Percentiles rank a stretch among this genome's conserved stretches.
Conservation (phyloP, 2,888 invertebrate genomes). For the Caenorhabditis becei region DNA sequence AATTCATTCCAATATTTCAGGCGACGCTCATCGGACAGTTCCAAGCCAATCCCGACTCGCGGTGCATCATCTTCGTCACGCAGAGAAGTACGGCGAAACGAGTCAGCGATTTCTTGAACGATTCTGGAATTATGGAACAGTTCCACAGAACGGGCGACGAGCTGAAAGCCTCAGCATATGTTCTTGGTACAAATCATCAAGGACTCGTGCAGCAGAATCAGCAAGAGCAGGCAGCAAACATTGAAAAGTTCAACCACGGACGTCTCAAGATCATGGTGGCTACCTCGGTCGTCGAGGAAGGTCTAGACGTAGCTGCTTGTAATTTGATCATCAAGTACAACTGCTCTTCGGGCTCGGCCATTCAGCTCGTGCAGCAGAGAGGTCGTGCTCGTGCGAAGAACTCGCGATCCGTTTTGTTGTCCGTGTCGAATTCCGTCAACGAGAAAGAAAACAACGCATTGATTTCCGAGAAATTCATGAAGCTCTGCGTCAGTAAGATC, state of each 20-base stretch:
- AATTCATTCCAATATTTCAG: too few species aligned
- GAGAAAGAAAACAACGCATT: constrained; percentile 68
- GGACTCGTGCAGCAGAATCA: constrained; percentile 43
- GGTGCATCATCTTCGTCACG: constrained; percentile 66
- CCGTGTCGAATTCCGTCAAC: constrained; percentile 67
- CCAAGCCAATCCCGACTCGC: constrained; percentile 42
- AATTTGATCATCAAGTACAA: constrained; percentile 81
- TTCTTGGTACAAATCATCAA: constrained; percentile 52
- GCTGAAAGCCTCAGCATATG: constrained; percentile 40
- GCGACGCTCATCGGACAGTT: constrained; percentile 47
- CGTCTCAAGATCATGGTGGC: constrained; percentile 72
- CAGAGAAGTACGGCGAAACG: constrained; percentile 64
- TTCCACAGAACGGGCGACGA: not conserved
- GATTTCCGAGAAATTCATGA: constrained; percentile 55
- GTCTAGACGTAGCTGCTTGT: constrained; percentile 78
- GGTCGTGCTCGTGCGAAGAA: constrained; percentile 77
- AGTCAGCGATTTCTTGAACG: constrained; percentile 60
- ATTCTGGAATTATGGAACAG: constrained; percentile 30
- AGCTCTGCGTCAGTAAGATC: constrained; percentile 41
- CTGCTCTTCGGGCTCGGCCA: constrained; percentile 71
- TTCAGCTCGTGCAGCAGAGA: constrained; percentile 71
- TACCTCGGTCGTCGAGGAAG: constrained; percentile 80
- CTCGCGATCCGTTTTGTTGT: constrained; percentile 73
- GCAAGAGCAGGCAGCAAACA: constrained; percentile 54
- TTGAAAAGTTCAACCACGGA: constrained; percentile 70